Conservation (phyloP, 2,797 vertebrate species). For the Sarcoramphus papa region DNA sequence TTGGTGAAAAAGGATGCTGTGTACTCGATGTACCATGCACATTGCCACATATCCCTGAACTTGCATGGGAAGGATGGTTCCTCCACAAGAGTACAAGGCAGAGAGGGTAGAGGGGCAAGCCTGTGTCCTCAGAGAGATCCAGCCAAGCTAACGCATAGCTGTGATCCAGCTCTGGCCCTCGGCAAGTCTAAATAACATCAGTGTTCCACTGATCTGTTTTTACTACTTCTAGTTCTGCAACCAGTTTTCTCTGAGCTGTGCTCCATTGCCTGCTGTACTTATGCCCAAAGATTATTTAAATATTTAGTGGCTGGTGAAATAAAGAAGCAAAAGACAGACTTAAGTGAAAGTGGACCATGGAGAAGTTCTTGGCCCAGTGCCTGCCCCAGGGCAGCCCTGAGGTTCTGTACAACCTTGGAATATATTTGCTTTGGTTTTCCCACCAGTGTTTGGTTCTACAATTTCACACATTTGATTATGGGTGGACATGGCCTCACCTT, state of each 20-base stretch:
- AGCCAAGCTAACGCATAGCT: rapidly evolving
- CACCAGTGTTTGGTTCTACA: background rate
- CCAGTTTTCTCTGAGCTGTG: background rate
- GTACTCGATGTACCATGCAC: background rate
- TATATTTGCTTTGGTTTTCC: background rate
- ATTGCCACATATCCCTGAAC: background rate
- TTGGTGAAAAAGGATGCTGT: background rate
- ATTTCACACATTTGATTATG: background rate
- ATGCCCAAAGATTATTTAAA: background rate
- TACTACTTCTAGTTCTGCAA: background rate
- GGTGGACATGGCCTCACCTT: background rate
- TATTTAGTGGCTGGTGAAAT: background rate
- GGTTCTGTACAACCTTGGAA: background rate
- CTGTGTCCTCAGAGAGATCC: background rate
- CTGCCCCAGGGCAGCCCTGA: background rate
- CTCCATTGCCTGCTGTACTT: background rate
- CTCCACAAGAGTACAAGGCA: background rate
- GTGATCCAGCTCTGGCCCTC: background rate
- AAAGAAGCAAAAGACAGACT: background rate
- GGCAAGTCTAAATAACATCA: background rate
- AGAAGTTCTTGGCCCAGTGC: background rate
- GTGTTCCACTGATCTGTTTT: rapidly evolving
- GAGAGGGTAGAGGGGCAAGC: background rate
- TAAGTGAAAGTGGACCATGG: background rate
- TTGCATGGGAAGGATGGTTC: background rate